Conservation (phyloP, 37 sponge, comb jelly and placozoan genomes). For the Cladorhizidae sp. region DNA sequence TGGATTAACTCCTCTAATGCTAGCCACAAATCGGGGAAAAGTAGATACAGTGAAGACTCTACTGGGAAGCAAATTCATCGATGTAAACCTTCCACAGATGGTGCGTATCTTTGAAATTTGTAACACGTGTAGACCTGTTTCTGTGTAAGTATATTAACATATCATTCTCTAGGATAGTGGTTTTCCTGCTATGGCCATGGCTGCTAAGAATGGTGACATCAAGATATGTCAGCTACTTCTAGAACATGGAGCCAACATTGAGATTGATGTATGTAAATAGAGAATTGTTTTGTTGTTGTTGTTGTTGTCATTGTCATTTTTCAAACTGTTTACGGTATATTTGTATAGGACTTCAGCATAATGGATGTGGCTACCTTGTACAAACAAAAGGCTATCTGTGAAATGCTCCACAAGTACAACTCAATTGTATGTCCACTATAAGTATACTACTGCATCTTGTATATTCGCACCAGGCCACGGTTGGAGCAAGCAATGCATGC, state of each 20-base stretch:
- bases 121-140: neutral
- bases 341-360: neutral
- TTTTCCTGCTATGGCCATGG: slow-evolving; percentile 13
- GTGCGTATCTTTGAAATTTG: neutral
- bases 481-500: too few relatives aligned
- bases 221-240: slow-evolving; percentile 4
- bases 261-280: slow-evolving; percentile 8
- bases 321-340: neutral
- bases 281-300: neutral
- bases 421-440: too few relatives aligned
- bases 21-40: slow-evolving; percentile 12
- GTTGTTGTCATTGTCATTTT: too few relatives aligned
- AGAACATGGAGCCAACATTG: slow-evolving; percentile 11
- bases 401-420: neutral
- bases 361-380: slow-evolving; percentile 13
- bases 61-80: slow-evolving; percentile 2
- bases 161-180: slow-evolving; percentile 2
- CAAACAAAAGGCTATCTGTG: neutral
- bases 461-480: too few relatives aligned
- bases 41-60: slow-evolving; percentile 5
- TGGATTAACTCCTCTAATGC: slow-evolving; percentile 19
- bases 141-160: too few relatives aligned
- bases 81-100: slow-evolving; percentile 10
- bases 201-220: slow-evolving; percentile 20
- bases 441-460: too few relatives aligned